phyloP scores from a whole-genome alignment of 2,113 vertebrate genomes.

The Loxodonta africana region DNA sequence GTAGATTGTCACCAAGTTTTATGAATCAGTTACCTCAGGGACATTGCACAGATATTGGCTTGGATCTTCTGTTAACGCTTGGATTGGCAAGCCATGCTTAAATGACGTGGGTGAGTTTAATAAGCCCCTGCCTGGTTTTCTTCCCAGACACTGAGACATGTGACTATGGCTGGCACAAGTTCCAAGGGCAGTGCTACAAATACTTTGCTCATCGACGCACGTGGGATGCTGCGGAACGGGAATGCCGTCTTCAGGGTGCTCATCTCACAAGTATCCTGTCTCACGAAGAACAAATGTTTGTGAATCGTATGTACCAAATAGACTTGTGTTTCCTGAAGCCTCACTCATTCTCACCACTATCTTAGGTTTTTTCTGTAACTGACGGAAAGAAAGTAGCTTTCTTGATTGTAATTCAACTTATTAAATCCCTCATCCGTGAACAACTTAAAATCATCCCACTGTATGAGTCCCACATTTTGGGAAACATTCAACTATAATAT shows the following conservation, averaged over 20 bases:
- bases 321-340: neutral
- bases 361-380: neutral
- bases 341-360: too few relatives aligned
- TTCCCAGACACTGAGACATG: conserved; percentile 95
- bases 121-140: neutral
- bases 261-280: conserved; percentile 96
- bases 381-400: neutral
- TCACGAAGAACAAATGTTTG: conserved; percentile 95
- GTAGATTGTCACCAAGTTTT: neutral
- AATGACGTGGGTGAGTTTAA: neutral
- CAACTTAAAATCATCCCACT: neutral
- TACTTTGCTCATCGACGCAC: conserved; percentile 95
- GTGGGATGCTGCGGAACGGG: conserved; percentile 97
- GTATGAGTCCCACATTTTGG: neutral
- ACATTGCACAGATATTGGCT: neutral
- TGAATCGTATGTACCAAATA: conserved; percentile 93
- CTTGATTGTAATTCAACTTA: neutral
- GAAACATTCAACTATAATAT: neutral
- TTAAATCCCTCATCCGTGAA: neutral
- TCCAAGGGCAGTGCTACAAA: conserved; percentile 98
- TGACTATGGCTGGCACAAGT: conserved; percentile 98
- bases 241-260: conserved; percentile 97
- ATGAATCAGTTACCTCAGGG: conserved; percentile 8
- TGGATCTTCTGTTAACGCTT: neutral
- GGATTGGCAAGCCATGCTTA: neutral